Evolutionary conservation across 1,140 invertebrate genomes (phyloP).

Genomic region (Atta cephalotes): DNA sequence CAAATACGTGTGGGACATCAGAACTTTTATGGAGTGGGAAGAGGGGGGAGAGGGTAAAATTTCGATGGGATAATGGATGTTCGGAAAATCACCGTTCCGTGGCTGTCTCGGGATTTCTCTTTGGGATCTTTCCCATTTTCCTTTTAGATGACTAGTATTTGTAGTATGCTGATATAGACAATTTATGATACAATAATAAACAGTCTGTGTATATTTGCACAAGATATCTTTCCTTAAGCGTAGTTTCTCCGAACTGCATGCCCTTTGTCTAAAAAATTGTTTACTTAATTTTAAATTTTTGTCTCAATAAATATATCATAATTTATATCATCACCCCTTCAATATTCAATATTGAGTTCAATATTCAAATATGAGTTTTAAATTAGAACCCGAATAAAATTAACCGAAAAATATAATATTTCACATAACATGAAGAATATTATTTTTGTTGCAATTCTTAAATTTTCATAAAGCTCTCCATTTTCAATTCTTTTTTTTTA

Average conservation of each 20-base stretch:
- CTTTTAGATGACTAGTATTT: not conserved
- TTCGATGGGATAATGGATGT: not conserved
- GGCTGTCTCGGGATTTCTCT: constrained; percentile 61
- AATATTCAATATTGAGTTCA: too few species aligned
- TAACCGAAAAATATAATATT: not conserved
- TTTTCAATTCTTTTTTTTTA: not conserved
- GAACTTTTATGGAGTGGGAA: constrained; percentile 13
- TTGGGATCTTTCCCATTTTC: not conserved
- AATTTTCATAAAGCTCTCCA: not conserved
- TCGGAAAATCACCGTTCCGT: constrained; percentile 53
- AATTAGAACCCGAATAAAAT: not conserved
- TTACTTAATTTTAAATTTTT: not conserved
- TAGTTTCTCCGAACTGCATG: not conserved
- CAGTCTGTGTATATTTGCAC: not conserved
- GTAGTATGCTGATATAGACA: not conserved
- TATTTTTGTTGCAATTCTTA: not conserved
- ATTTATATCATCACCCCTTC: not conserved
- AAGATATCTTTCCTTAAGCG: constrained; percentile 6
- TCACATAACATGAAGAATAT: not conserved
- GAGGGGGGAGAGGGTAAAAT: not conserved
- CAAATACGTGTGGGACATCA: constrained; percentile 29
- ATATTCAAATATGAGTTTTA: not conserved
- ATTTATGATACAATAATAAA: constrained; percentile 7
- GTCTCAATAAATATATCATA: not conserved
- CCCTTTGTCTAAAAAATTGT: not conserved